Base-by-base conservation (phyloP, 2,888 invertebrate genomes). In the Drepana falcataria region DNA sequence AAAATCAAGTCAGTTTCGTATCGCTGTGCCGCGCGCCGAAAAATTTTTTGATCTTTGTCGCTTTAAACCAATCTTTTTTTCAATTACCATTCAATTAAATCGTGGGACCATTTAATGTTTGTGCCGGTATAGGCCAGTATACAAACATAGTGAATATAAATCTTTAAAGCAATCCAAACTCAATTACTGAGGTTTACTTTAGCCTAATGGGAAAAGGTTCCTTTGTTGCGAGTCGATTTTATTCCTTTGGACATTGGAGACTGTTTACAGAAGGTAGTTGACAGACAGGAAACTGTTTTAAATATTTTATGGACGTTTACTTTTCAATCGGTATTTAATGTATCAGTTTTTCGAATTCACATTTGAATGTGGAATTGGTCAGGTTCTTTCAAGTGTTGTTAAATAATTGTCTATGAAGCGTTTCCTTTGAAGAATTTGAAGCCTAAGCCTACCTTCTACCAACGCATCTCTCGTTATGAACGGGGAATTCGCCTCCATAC, bases 161-260 rank as follows among this genome's bases (percentile, higher is more conserved):
- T 87, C 84, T 86, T 85, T 86, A 83, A 86, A 85, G 83, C 87
- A 82, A 87, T 87, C 79, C 81, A 84, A 87, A 87, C 81, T 87
- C 87, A 86, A 87, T 87, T 86, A 87, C 85, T 77, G 81, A 66
- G 77, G 85, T 87, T 87, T 86, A 77, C 83, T 83, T 83, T 83
- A 55, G 72, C 74, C 79, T 85, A 86, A 87, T 86, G 82, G 85
- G 81, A 82, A 81, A 81, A 78, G 81, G 78, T 74, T 65, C 76
- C 70, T 85, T 85, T 86, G 85, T 85, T 77, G 69, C 69, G 65
- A 67, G 70, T 77, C 74, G 76, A 81, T 83, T 85, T 83, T 80
- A 81, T 80, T 81, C 79, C 72, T 79, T 81, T 76, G 79, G 73
- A 75, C 74, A 76, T 73, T 71, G 75, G 71, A 74, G 73, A 71